Conservation (phyloP, 2,797 vertebrate genomes). For the Myiotriccus ornatus region DNA sequence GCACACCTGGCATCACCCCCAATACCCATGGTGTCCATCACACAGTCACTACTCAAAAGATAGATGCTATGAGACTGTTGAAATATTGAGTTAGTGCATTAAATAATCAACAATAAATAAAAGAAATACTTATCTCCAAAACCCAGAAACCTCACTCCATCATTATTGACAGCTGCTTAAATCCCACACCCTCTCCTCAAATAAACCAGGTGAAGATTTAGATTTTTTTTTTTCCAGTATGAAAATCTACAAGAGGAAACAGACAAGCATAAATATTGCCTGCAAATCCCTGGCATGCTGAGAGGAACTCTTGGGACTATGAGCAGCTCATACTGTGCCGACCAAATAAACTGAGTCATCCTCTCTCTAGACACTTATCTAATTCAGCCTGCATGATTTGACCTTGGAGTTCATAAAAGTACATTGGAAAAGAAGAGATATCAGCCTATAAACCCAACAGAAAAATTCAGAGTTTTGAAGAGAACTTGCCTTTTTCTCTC, state of each 20-base stretch:
- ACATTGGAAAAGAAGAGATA: not conserved
- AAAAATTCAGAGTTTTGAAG: not conserved
- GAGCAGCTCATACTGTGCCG: not conserved
- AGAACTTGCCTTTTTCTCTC: not conserved
- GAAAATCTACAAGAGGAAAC: not conserved
- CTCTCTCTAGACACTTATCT: conserved; percentile 36
- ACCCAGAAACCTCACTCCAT: not conserved
- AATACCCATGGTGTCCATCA: not conserved
- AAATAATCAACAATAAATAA: not conserved
- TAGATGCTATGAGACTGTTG: not conserved
- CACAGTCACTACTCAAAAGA: not conserved
- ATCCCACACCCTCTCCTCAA: not conserved
- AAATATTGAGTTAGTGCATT: not conserved
- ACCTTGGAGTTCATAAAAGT: conserved; percentile 45
- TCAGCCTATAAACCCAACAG: not conserved
- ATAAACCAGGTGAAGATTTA: not conserved
- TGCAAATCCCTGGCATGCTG: not conserved
- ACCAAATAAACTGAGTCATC: conserved; percentile 55
- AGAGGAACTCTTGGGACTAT: not conserved
- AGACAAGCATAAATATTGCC: not conserved
- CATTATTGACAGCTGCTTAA: not conserved
- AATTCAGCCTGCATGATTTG: conserved; percentile 31
- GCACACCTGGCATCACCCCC: not conserved
- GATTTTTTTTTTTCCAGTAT: not conserved
- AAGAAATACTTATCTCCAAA: not conserved